Conservation (phyloP, 2,113 vertebrate genomes). For the Antechinus stuartii region DNA sequence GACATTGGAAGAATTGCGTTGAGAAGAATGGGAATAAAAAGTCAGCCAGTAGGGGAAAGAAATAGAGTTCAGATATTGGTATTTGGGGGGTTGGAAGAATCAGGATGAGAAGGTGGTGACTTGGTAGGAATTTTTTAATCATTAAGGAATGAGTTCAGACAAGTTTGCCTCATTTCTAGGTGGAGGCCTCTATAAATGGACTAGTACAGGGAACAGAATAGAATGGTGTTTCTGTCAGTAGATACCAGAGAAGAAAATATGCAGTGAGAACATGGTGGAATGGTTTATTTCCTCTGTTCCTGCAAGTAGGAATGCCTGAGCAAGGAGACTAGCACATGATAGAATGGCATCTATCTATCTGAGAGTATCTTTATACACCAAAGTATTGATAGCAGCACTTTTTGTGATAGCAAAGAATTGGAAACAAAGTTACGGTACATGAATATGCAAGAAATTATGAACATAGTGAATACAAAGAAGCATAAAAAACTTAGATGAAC, state of each 20-base stretch:
- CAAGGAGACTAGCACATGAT: neutral
- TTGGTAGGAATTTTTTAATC: neutral
- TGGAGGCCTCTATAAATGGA: neutral
- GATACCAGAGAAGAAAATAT: neutral
- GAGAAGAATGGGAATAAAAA: neutral
- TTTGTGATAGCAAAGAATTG: too few species aligned
- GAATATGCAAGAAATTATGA: too few species aligned
- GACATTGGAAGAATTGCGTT: neutral
- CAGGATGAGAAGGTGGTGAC: neutral
- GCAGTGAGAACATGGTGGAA: neutral
- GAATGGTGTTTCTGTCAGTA: neutral
- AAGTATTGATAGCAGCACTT: too few species aligned
- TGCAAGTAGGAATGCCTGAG: neutral
- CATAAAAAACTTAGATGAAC: too few species aligned
- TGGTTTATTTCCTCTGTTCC: neutral
- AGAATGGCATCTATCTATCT: too few species aligned
- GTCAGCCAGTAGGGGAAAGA: neutral
- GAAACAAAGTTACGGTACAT: too few species aligned
- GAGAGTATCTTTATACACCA: too few species aligned
- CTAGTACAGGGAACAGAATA: neutral
- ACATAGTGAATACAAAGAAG: too few species aligned
- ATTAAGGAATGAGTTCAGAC: neutral
- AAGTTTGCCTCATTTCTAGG: neutral
- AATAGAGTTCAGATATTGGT: neutral
- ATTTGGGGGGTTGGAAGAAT: neutral